Percentiles rank a stretch among this genome's conserved stretches.
These are phyloP conservation scores for Bruchidius siliquastri DNA, from an alignment of 2,888 invertebrate genomes.

Conservation along the genomic window DNA sequence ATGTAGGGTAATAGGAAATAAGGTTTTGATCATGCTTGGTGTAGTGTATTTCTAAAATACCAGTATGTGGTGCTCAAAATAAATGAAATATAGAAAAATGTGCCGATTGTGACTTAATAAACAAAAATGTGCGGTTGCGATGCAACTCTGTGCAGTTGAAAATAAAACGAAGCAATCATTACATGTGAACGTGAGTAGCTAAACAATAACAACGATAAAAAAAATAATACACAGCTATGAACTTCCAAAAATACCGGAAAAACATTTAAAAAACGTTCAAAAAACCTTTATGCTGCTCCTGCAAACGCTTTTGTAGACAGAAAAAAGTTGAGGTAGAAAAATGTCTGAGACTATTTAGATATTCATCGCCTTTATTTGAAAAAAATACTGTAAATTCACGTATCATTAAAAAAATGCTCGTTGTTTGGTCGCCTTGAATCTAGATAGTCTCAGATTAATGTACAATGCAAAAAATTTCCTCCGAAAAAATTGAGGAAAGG, in stretches of 20 bases:
- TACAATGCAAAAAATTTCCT: constrained; percentile 9
- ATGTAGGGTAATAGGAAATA: background rate
- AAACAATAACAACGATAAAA: constrained; percentile 44
- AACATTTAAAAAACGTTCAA: constrained; percentile 33
- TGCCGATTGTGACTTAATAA: constrained; percentile 48
- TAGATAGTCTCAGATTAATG: background rate
- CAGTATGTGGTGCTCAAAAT: constrained; percentile 43
- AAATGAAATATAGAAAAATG: constrained; percentile 39
- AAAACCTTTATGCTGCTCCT: constrained; percentile 47
- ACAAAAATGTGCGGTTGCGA: constrained; percentile 47
- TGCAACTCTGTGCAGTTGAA: constrained; percentile 48
- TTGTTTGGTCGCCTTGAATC: background rate
- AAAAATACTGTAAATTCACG: too few relatives aligned
- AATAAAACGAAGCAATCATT: constrained; percentile 55
- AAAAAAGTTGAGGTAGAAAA: constrained; percentile 37
- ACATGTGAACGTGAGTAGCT: constrained; percentile 69
- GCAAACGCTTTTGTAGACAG: constrained; percentile 52
- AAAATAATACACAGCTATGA: constrained; percentile 33
- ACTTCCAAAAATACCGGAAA: constrained; percentile 26
- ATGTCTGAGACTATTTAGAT: constrained; percentile 10
- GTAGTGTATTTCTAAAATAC: constrained; percentile 37
- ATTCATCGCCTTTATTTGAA: background rate
- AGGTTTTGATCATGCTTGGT: constrained; percentile 36
- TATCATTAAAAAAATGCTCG: too few relatives aligned
- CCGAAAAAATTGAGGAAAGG: constrained; percentile 33